phyloP scores from a whole-genome alignment of 2,113 vertebrate genomes.

The Malurus elegans region DNA sequence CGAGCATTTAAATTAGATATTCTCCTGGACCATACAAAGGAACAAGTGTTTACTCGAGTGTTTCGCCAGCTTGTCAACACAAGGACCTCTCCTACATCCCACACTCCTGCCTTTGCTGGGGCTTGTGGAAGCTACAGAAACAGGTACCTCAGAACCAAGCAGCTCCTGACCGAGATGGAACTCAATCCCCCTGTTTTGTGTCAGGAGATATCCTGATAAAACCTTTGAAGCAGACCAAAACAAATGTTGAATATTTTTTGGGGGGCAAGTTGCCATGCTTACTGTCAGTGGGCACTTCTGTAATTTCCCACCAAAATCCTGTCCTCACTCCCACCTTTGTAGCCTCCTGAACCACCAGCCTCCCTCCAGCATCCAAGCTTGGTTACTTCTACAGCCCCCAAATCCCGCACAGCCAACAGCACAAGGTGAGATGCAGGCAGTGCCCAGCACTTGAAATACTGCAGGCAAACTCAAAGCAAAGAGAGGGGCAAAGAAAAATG shows the following conservation, averaged over 20 bases:
- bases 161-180: neutral
- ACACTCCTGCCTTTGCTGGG: neutral
- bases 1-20: slow-evolving; percentile 3
- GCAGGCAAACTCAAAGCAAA: neutral
- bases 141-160: neutral
- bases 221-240: neutral
- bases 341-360: neutral
- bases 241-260: fast-evolving
- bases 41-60: neutral
- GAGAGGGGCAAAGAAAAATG: neutral
- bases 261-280: neutral
- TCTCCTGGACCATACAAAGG: neutral
- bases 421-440: neutral
- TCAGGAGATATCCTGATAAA: neutral
- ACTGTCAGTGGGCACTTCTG: neutral
- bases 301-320: neutral
- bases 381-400: neutral
- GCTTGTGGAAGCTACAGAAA: neutral
- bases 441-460: neutral
- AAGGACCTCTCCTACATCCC: neutral
- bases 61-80: neutral
- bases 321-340: neutral
- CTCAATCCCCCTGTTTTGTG: fast-evolving
- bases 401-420: neutral
- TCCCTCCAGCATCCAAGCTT: neutral